Evolutionary conservation across 2,888 invertebrate species (phyloP).

Genomic region (Sminthurinus aureus): DNA sequence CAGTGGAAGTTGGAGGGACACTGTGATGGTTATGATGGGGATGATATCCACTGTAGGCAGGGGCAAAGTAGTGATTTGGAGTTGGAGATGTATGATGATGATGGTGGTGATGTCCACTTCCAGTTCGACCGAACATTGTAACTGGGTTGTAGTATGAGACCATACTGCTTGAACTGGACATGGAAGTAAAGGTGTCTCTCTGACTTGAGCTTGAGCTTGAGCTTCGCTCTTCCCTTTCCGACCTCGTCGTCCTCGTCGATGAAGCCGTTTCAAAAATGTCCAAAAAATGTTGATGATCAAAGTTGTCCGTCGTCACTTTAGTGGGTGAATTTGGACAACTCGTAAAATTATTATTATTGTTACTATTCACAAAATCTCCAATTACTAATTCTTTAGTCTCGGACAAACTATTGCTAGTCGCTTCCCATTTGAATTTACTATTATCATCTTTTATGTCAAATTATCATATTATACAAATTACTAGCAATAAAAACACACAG

Average conservation of each 20-base stretch:
- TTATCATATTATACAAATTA: too few relatives aligned
- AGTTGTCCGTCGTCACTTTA: too few relatives aligned
- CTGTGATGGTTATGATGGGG: slow-evolving; percentile 42
- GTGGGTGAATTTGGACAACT: too few relatives aligned
- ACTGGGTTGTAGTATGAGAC: slow-evolving; percentile 59
- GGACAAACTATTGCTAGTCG: too few relatives aligned
- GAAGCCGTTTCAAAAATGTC: not conserved
- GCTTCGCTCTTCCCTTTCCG: not conserved
- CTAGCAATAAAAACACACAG: too few relatives aligned
- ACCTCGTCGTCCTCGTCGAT: not conserved
- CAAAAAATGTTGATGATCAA: too few relatives aligned
- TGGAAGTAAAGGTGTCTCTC: not conserved
- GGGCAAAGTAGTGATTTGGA: slow-evolving; percentile 57
- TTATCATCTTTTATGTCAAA: too few relatives aligned
- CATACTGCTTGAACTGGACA: slow-evolving; percentile 45
- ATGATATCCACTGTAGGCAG: slow-evolving; percentile 45
- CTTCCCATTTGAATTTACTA: too few relatives aligned
- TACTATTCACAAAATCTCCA: not conserved
- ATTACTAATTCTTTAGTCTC: not conserved
- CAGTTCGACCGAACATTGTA: slow-evolving; percentile 58
- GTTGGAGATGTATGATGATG: slow-evolving; percentile 58
- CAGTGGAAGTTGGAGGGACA: slow-evolving; percentile 43
- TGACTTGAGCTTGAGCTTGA: not conserved
- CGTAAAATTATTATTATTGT: not conserved
- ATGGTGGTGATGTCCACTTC: slow-evolving; percentile 51